Base-by-base conservation (phyloP, 1,140 invertebrate genomes). In the Drosophila busckii region DNA sequence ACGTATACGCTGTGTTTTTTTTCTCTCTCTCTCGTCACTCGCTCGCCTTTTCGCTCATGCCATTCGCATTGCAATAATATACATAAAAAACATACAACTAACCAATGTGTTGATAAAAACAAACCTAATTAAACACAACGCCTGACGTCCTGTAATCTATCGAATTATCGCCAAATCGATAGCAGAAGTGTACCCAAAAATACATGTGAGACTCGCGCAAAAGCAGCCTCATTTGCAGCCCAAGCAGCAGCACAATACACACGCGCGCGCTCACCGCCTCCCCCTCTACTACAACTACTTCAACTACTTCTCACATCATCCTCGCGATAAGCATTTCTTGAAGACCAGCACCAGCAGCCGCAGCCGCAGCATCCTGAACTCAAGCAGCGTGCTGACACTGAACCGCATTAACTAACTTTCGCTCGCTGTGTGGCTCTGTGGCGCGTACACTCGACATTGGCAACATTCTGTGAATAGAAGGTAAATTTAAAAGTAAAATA, bases 1-100 rank as follows among this genome's bases (percentile, higher is more conserved):
- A 78, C 71, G 71, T 78, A 78, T 78, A 71, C 71, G 71, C 62
- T 55, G 45, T 56, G 48, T 63, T 48, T 40, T 17, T 23, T 41
- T 63, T 40, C 26, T 29, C 17, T 52, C 35, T 35, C 48, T 28
- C 19, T 16, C 17, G 2, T 37, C 41, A 20, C 20, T 20, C 52
- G 13, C 32, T n/a, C 52, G 9, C 12, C 22, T 3, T 8, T 9
- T 37, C 9, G 31, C 22, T 49, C 10, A 20, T 10, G 16, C 35
- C 32, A 10, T 23, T 23, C 15, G 28, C 42, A 19, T 32, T 32
- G 26, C 41, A n/a, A 40, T 29, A 31, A 31, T 31, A 52, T 10
- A 52, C 26, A 52, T 13, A 31, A 52, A 31, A 52, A 52, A 45
- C 28, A 31, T 31, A 26, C 9, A 8, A 15, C 9, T 23, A 8